These are phyloP conservation scores for Clostera curtula DNA, from an alignment of 2,888 invertebrate genomes.

Conservation along the genomic window DNA sequence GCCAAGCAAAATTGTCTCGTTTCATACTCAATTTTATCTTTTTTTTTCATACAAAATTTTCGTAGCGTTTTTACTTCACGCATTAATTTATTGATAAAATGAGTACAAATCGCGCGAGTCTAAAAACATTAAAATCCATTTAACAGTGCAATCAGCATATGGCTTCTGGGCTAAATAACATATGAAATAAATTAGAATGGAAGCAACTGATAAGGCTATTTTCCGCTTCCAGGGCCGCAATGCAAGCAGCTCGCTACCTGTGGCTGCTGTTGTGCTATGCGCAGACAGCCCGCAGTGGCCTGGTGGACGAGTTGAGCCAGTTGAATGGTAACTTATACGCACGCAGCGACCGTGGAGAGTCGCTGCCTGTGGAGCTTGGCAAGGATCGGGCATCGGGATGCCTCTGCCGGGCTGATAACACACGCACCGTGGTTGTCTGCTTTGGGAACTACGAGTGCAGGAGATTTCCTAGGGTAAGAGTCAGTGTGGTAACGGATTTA, in stretches of 20 bases:
- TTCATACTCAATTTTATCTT: too few species aligned
- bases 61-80: too few species aligned
- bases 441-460: constrained; percentile 70
- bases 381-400: constrained; percentile 62
- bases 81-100: too few species aligned
- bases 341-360: constrained; percentile 31
- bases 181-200: neutral
- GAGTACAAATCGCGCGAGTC: too few species aligned
- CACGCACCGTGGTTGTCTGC: constrained; percentile 53
- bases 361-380: constrained; percentile 46
- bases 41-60: too few species aligned
- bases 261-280: constrained; percentile 59
- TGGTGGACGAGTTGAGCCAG: constrained; percentile 48
- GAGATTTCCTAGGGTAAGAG: constrained; percentile 62
- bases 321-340: constrained; percentile 35
- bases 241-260: constrained; percentile 42
- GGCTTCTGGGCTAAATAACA: too few species aligned
- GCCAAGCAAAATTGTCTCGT: too few species aligned
- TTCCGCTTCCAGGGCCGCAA: constrained; percentile 17
- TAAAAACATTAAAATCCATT: too few species aligned
- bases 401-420: constrained; percentile 55
- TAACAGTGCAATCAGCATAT: too few species aligned
- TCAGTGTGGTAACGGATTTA: too few species aligned
- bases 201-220: neutral
- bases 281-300: constrained; percentile 39